A percentile compares a stretch with the other conserved stretches of the same genome.
phyloP scores from a whole-genome alignment of 2,888 invertebrate genomes.

The Oscheius myriophilus region DNA sequence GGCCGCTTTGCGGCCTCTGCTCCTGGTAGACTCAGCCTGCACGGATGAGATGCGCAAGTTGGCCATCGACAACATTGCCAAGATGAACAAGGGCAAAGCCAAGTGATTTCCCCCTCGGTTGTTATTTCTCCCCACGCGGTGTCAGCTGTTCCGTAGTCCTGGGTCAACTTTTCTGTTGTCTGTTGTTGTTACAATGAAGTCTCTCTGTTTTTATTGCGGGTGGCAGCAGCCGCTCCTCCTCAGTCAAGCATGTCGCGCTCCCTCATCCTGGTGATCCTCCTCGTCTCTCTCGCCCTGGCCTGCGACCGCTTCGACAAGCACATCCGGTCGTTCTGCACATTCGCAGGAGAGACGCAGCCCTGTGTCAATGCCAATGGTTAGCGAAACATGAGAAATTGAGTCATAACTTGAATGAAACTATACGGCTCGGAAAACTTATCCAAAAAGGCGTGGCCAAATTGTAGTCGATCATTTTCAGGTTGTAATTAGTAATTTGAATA shows the following conservation, averaged over 20 bases:
- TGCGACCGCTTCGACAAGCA: slow-evolving; percentile 40
- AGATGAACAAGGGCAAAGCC: slow-evolving; percentile 29
- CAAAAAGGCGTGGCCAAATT: no score
- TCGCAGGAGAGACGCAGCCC: slow-evolving; percentile 40
- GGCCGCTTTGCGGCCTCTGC: slow-evolving; percentile 46
- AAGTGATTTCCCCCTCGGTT: slow-evolving; percentile 17
- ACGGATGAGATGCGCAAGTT: slow-evolving; percentile 53
- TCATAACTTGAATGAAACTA: background rate
- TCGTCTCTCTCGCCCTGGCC: background rate
- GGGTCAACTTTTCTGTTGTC: background rate
- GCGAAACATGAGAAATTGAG: background rate
- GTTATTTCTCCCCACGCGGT: background rate
- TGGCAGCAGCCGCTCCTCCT: no score
- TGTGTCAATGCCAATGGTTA: slow-evolving; percentile 39
- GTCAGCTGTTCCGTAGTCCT: no score
- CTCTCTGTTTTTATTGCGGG: slow-evolving; percentile 6
- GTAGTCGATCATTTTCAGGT: no score
- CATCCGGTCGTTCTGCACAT: slow-evolving; percentile 50
- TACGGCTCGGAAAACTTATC: no score
- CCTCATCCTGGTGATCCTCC: background rate
- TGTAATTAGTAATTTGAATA: no score
- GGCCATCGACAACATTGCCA: slow-evolving; percentile 54
- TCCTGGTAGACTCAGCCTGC: slow-evolving; percentile 52
- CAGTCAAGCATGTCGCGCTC: slow-evolving; percentile 11
- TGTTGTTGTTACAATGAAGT: slow-evolving; percentile 30